phyloP scores from a whole-genome alignment of 2,888 invertebrate genomes.

The Resseliella maxima region DNA sequence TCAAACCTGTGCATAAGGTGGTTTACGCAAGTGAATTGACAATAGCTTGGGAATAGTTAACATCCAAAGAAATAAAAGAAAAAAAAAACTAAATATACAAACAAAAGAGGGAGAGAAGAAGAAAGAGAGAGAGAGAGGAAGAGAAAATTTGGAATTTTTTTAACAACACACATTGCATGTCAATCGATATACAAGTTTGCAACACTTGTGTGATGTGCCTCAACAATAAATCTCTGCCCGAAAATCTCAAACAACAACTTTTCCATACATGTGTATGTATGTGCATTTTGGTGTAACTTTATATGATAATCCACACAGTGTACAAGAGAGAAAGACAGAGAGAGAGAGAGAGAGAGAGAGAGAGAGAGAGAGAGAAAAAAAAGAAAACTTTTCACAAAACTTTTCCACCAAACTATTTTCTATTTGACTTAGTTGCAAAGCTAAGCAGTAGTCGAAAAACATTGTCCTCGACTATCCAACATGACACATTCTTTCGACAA shows the following conservation, averaged over 20 bases:
- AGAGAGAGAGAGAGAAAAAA: no score
- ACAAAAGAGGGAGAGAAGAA: neutral
- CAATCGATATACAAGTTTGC: slow-evolving; percentile 14
- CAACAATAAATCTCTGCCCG: neutral
- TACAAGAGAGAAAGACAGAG: no score
- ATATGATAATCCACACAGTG: neutral
- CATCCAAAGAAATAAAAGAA: neutral
- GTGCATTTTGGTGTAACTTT: no score
- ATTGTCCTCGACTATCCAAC: neutral
- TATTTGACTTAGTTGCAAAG: neutral
- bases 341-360: no score
- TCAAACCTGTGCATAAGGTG: neutral
- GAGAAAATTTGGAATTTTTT: neutral
- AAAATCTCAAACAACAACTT: slow-evolving; percentile 15
- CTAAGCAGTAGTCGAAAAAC: neutral
- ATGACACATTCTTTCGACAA: neutral
- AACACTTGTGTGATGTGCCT: neutral
- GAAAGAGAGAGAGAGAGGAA: neutral
- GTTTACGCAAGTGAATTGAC: neutral
- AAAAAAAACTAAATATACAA: neutral
- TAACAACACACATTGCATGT: neutral
- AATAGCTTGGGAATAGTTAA: neutral
- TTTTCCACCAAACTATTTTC: slow-evolving; percentile 6
- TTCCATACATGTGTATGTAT: neutral
- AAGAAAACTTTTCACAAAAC: slow-evolving; percentile 24